These are phyloP conservation scores for Ostrea edulis DNA, from an alignment of 1,140 invertebrate species.

Conservation along the genomic window DNA sequence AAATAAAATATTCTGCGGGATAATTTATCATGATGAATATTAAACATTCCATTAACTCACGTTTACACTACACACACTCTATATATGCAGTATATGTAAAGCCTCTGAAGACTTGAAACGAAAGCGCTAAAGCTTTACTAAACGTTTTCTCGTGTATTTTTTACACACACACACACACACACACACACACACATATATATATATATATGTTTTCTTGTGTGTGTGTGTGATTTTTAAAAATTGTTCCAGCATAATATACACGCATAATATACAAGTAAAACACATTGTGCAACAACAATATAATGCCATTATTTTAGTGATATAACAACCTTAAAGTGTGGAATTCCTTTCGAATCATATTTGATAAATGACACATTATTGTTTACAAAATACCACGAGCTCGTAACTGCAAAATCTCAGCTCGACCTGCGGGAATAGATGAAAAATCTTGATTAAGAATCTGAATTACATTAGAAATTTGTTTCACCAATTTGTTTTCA, in stretches of 20 bases:
- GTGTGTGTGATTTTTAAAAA: no score
- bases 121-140: no score
- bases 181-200: no score
- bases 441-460: conserved; percentile 6
- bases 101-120: no score
- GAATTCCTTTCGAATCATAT: background rate
- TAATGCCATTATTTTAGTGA: background rate
- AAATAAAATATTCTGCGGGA: no score
- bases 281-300: background rate
- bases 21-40: no score
- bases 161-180: no score
- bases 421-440: background rate
- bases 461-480: conserved; percentile 14
- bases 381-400: background rate
- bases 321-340: background rate
- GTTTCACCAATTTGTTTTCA: conserved; percentile 19
- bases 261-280: background rate
- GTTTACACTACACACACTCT: no score
- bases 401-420: background rate
- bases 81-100: no score
- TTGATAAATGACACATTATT: background rate
- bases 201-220: background rate
- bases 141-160: no score
- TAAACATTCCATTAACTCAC: no score
- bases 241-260: no score